Base-by-base conservation (phyloP, 1,140 invertebrate species). In the Pissodes strobi region DNA sequence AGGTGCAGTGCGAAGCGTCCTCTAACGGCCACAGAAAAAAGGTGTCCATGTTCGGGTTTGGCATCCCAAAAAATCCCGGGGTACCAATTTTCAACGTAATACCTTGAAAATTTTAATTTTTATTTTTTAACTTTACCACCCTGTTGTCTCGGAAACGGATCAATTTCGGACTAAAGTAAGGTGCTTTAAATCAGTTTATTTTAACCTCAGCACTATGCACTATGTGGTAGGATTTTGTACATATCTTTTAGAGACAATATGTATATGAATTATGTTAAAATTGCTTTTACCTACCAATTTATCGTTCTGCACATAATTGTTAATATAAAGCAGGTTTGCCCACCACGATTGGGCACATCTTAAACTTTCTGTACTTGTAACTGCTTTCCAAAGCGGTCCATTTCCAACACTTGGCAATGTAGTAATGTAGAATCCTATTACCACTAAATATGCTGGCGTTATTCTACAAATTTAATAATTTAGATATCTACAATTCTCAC, bases 321-420 rank as follows among this genome's bases (percentile, higher is more conserved):
- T 93, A n/a, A 94, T 82, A 73, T 92, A 93, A 1, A 94, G 79
- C 10, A 94, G 76, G 73, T 93, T 93, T 0, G 86, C 82, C 92
- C 92, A 95, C 92, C 92, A 93, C 15, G 87, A 88, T 5, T 82
- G 77, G 64, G 80, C 72, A 71, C 91, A 93, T 61, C 87, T 78
- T 37, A 87, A 79, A 56, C 85, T 83, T 75, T 90, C 87, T 15
- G 82, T 37, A 46, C 75, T 70, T 59, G 89, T 81, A 64, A 81
- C 81, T 22, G 79, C 78, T 30, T 83, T 76, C 89, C 89, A 90
- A 10, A 89, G 73, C 0, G 88, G 89, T 1, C 88, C 88, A 64
- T 82, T 81, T 17, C 83, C 86, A 3, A 88, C 77, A 70, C 84
- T 83, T 4, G 83, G 80, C 25, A 89, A 76, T 81, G 87, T 85